These are phyloP conservation scores for Petrolisthes cinctipes DNA, from an alignment of 2,888 invertebrate species.

Conservation along the genomic window DNA sequence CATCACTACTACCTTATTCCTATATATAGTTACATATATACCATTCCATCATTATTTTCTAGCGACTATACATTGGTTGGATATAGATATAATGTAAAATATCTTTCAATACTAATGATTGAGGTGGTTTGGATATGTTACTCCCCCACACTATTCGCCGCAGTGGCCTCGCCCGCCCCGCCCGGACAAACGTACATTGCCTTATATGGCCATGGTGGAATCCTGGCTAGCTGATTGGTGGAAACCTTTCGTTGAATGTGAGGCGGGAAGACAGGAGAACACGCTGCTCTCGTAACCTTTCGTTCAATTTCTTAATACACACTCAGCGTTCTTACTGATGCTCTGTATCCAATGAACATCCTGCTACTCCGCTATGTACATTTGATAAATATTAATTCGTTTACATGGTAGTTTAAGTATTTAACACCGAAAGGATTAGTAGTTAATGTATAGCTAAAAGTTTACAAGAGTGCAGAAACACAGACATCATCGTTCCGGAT, in stretches of 20 bases:
- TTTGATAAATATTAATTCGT: neutral
- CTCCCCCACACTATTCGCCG: constrained; percentile 49
- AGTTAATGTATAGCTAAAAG: too few relatives aligned
- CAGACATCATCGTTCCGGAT: constrained; percentile 8
- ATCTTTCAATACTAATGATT: too few relatives aligned
- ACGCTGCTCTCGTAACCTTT: constrained; percentile 11
- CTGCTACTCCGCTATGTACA: constrained; percentile 1
- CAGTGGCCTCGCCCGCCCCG: constrained; percentile 56
- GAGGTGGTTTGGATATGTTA: neutral
- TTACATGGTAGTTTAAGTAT: neutral
- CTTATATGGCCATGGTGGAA: constrained; percentile 59
- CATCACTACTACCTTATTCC: too few relatives aligned
- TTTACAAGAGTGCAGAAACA: too few relatives aligned
- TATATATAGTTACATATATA: too few relatives aligned
- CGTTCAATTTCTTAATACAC: constrained; percentile 31
- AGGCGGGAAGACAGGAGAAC: constrained; percentile 54
- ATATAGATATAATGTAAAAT: too few relatives aligned
- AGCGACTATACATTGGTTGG: too few relatives aligned
- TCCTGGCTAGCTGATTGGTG: constrained; percentile 54
- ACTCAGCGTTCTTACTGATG: neutral
- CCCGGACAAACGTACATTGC: constrained; percentile 57
- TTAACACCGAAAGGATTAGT: too few relatives aligned
- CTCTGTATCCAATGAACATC: neutral
- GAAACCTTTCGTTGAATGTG: constrained; percentile 52
- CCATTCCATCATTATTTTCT: too few relatives aligned